Evolutionary conservation across 2,888 invertebrate genomes (phyloP), one percentile per base, ranked within the genome.

Genomic region (Luperina testacea): DNA sequence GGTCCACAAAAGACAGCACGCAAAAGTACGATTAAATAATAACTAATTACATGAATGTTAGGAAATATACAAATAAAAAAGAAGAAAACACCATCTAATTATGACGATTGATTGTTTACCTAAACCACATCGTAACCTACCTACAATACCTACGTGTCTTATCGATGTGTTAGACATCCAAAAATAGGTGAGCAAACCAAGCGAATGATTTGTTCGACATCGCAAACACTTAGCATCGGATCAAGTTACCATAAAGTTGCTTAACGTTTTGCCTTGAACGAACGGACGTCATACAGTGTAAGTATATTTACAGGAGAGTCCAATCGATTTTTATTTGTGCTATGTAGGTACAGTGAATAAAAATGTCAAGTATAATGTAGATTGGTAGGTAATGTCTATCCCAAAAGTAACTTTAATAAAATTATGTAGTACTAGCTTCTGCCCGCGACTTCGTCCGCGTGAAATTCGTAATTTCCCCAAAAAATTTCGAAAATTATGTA

Each of bases 191-290:
- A 71, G 38, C 59, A 77, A 85, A 85, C 76, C 13, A 61, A 75
- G 24, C 72, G n/a, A 75, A 78, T 86, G 61, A 84, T 84, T 82
- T 73, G 75, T 71, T 45, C 67, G 51, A 51, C 86, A 75, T 57
- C 59, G 38, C 78, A 76, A 86, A 82, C 84, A 84, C 83, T 82
- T 86, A 82, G 67, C 61, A 27, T 2, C 51, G 68, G 57, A 61
- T 85, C 78, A 65, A 42, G 78, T 85, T 77, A 72, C 78, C 63
- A 74, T 82, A 74, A 78, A 72, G 69, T 85, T 86, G 71, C 72
- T 75, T 72, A 71, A 64, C 59, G 72, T 20, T 45, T 72, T 63
- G 57, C 83, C 86, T 86, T 83, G 78, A 65, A 48, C 72, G 48
- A 51, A 63, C 65, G 75, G 51, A 84, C 84, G 82, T 82, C 85